A percentile compares a stretch with the other conserved stretches of the same genome.
These are phyloP conservation scores for Forpus xanthops DNA, from an alignment of 2,797 vertebrate genomes.

Conservation along the genomic window DNA sequence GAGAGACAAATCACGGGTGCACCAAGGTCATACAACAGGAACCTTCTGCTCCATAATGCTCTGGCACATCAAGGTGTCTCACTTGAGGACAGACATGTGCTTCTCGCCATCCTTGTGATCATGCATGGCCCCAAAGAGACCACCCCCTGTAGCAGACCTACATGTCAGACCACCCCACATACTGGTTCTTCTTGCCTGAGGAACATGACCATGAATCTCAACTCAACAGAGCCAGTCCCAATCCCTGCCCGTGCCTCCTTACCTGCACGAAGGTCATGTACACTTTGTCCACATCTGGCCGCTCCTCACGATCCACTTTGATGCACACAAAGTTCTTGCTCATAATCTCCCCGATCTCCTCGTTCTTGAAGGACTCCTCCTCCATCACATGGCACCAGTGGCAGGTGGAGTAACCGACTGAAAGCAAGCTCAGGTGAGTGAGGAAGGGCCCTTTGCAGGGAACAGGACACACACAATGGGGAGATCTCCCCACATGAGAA, in stretches of 20 bases:
- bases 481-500: not conserved
- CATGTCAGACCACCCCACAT: not conserved
- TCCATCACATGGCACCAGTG: constrained; percentile 99
- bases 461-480: fast-evolving
- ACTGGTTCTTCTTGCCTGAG: not conserved
- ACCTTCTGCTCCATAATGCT: not conserved
- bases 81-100: fast-evolving
- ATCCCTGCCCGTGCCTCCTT: fast-evolving
- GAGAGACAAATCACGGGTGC: not conserved
- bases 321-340: constrained; percentile 91
- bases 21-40: not conserved
- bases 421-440: not conserved
- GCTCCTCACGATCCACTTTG: constrained; percentile 93
- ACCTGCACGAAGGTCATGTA: constrained; percentile 97
- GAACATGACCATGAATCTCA: not conserved
- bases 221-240: not conserved
- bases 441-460: not conserved
- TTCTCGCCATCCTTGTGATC: too few relatives aligned
- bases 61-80: not conserved
- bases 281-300: constrained; percentile 93
- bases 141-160: not conserved
- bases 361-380: constrained; percentile 90
- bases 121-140: not conserved
- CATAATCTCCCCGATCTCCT: constrained; percentile 87
- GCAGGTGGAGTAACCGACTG: constrained; percentile 95